A percentile compares a stretch with the other conserved stretches of the same genome.
phyloP scores from a whole-genome alignment of 2,797 vertebrate genomes.

The Poecile montanus region DNA sequence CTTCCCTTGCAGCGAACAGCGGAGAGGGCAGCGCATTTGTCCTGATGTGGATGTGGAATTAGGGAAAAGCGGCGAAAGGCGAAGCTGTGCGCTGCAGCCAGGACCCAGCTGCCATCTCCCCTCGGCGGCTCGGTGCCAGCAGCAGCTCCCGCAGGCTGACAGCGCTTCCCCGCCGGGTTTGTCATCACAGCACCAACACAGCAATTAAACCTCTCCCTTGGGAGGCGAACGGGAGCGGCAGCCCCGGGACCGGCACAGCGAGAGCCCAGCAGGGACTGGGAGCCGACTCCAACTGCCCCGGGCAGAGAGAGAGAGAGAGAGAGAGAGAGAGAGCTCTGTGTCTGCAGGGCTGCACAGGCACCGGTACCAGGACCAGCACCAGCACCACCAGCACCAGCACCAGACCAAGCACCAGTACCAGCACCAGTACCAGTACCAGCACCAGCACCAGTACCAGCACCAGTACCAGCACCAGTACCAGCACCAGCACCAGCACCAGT shows the following conservation, averaged over 20 bases:
- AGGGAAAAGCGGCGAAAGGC: neutral
- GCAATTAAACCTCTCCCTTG: neutral
- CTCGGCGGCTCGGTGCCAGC: neutral
- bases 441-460: too few species aligned
- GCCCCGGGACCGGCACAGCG: neutral
- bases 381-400: too few species aligned
- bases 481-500: too few species aligned
- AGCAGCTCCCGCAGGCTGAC: neutral
- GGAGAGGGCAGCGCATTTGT: accelerated
- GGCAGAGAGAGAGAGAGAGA: too few species aligned
- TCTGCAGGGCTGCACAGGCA: too few species aligned
- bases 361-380: neutral
- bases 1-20: neutral
- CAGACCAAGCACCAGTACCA: too few species aligned
- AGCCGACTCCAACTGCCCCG: neutral
- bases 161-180: neutral
- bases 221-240: accelerated
- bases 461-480: too few species aligned
- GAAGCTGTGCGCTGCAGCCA: neutral
- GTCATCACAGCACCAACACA: neutral
- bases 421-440: too few species aligned
- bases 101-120: neutral
- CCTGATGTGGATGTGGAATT: neutral
- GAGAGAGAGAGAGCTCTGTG: too few species aligned
- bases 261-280: neutral